phyloP scores from a whole-genome alignment of 2,113 vertebrate species.

The Stomatorhinus ivindoensis region DNA sequence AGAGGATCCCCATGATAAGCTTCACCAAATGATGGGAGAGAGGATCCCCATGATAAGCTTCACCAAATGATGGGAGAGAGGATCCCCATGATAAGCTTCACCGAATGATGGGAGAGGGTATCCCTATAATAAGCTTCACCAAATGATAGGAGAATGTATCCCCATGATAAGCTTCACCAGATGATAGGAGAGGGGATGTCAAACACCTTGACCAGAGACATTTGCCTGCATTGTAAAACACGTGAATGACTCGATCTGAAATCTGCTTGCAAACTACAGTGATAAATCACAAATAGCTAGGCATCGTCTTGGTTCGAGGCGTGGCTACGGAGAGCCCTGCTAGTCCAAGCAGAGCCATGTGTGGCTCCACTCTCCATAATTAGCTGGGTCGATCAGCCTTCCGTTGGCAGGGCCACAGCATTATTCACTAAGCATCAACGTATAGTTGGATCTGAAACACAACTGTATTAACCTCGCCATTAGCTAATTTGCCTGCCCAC shows the following conservation, averaged over 20 bases:
- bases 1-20: no score
- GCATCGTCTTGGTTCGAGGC: not conserved
- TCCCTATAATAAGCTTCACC: no score
- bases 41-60: no score
- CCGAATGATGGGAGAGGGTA: no score
- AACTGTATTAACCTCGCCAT: conserved; percentile 32
- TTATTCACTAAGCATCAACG: conserved; percentile 20
- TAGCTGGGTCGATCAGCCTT: not conserved
- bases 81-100: no score
- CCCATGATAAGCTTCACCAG: no score
- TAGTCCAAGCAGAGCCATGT: not conserved
- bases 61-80: no score
- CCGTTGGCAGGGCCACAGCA: not conserved
- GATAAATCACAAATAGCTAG: not conserved
- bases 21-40: no score
- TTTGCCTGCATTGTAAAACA: not conserved
- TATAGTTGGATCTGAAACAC: not conserved
- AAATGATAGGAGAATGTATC: no score
- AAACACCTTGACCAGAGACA: not conserved
- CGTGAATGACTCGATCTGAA: not conserved
- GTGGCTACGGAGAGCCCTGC: not conserved
- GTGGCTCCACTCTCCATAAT: conserved; percentile 4
- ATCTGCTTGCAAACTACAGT: not conserved
- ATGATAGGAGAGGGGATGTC: not conserved
- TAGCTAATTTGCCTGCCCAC: conserved; percentile 38